These are phyloP conservation scores for Oxystoma pomonae DNA, from an alignment of 2,888 invertebrate genomes.

Conservation along the genomic window DNA sequence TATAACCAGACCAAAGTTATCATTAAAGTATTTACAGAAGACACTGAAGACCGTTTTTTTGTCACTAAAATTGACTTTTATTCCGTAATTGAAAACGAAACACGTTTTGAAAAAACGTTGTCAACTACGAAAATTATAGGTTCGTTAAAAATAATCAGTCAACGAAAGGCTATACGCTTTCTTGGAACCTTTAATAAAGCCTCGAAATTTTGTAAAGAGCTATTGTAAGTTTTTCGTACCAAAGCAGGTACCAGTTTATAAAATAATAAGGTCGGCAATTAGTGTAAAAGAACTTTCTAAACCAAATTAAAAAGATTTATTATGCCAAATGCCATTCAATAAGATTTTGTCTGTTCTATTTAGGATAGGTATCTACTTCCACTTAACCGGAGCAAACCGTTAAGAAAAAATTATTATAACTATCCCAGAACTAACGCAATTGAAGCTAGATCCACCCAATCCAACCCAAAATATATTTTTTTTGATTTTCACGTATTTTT, in stretches of 20 bases:
- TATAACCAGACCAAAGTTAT: neutral
- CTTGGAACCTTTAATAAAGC: neutral
- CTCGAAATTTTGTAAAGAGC: neutral
- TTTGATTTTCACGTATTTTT: too few species aligned
- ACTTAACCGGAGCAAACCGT: too few species aligned
- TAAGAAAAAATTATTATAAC: too few species aligned
- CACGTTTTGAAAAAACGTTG: neutral
- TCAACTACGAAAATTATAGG: neutral
- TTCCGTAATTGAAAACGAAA: neutral
- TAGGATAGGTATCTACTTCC: too few species aligned
- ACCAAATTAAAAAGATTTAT: too few species aligned
- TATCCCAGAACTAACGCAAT: too few species aligned
- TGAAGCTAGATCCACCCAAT: too few species aligned
- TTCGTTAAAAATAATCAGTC: neutral
- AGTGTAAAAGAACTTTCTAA: too few species aligned
- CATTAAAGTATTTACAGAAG: neutral
- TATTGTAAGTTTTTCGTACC: neutral
- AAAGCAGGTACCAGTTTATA: neutral
- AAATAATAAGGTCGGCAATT: neutral
- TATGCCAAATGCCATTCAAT: too few species aligned
- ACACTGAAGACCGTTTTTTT: neutral
- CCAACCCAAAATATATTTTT: too few species aligned
- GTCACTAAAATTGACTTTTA: neutral
- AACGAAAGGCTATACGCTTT: neutral
- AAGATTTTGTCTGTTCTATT: too few species aligned